These are phyloP conservation scores for Furnarius figulus DNA, from an alignment of 2,113 vertebrate genomes.

Conservation along the genomic window DNA sequence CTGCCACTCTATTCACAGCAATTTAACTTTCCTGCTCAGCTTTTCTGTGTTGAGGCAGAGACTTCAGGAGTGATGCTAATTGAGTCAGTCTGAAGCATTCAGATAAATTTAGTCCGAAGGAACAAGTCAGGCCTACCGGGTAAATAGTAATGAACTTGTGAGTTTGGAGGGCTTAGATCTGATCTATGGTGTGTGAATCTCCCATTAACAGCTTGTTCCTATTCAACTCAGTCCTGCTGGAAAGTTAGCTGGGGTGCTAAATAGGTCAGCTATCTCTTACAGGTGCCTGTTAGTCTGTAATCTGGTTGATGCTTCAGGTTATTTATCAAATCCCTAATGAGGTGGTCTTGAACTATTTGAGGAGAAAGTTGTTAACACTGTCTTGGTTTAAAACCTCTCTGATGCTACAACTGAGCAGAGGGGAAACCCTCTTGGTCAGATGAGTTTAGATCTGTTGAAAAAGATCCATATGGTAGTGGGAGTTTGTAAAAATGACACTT, in stretches of 20 bases:
- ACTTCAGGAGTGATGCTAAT: slow-evolving; percentile 47
- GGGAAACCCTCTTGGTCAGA: not conserved
- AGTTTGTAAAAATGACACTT: not conserved
- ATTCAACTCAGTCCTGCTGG: not conserved
- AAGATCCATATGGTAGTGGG: not conserved
- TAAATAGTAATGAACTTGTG: slow-evolving; percentile 48
- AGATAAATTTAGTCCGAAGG: slow-evolving; percentile 32
- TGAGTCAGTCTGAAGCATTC: slow-evolving; percentile 52
- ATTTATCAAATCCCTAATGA: slow-evolving; percentile 18
- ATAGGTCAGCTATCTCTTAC: not conserved
- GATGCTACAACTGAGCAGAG: not conserved
- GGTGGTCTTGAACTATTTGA: not conserved
- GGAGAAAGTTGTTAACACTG: not conserved
- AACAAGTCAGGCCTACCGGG: not conserved
- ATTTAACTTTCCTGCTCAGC: slow-evolving; percentile 42
- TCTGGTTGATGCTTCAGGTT: slow-evolving; percentile 2
- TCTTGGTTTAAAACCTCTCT: not conserved
- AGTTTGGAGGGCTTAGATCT: not conserved
- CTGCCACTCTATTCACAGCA: not conserved
- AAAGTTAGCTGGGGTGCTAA: slow-evolving; percentile 16
- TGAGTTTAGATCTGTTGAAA: not conserved
- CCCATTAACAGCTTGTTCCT: not conserved
- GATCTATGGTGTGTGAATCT: not conserved
- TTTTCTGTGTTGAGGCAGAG: not conserved
- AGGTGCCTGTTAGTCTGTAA: slow-evolving; percentile 1